phyloP scores from a whole-genome alignment of 1,140 invertebrate species.

The Gryllus bimaculatus region DNA sequence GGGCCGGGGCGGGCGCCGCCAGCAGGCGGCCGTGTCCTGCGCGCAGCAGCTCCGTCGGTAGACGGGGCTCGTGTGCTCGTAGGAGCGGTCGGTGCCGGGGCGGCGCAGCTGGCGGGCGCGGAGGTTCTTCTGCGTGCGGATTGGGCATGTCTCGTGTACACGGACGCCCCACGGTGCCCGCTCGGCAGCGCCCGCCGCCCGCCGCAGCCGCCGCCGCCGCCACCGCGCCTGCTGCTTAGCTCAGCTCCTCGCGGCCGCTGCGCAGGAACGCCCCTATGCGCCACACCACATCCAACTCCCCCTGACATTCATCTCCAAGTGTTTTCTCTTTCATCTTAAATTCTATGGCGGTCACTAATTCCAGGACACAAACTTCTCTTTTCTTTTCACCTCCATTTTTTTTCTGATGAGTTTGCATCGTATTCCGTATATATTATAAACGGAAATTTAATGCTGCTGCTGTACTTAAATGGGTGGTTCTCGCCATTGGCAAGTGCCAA shows the following conservation, averaged over 20 bases:
- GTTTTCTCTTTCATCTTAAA: too few species aligned
- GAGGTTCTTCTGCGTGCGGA: slow-evolving; percentile 64
- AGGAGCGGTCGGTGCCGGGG: slow-evolving; percentile 41
- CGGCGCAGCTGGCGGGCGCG: slow-evolving; percentile 56
- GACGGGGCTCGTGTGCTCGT: slow-evolving; percentile 48
- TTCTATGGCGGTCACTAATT: too few species aligned
- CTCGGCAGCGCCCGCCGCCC: neutral
- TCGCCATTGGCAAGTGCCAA: too few species aligned
- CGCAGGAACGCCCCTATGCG: slow-evolving; percentile 32
- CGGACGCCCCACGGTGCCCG: slow-evolving; percentile 54
- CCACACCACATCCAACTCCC: slow-evolving; percentile 29
- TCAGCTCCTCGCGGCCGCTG: slow-evolving; percentile 34
- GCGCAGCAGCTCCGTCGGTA: slow-evolving; percentile 8
- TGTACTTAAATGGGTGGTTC: too few species aligned
- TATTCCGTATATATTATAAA: too few species aligned
- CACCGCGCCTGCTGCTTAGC: neutral
- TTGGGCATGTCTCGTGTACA: slow-evolving; percentile 60
- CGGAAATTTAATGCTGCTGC: too few species aligned
- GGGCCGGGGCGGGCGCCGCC: slow-evolving; percentile 28
- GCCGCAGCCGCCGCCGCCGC: too few species aligned
- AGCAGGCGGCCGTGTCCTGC: slow-evolving; percentile 27
- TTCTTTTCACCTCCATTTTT: too few species aligned
- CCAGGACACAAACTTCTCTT: too few species aligned
- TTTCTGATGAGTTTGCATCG: too few species aligned
- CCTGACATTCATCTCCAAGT: too few species aligned